These are phyloP conservation scores for Metopolophium dirhodum DNA, from an alignment of 1,140 invertebrate genomes.

Conservation along the genomic window DNA sequence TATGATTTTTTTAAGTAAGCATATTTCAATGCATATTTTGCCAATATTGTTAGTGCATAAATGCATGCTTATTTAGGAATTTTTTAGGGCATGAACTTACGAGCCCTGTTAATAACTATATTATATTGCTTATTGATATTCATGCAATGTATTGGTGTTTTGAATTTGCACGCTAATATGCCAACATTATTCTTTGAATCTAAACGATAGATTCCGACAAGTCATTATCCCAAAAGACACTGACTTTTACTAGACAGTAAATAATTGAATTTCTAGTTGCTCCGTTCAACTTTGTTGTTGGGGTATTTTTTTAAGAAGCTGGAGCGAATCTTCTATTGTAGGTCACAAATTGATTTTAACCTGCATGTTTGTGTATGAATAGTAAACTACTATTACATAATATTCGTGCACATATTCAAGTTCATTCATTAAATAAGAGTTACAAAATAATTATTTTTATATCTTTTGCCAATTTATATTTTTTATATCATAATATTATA, in stretches of 20 bases:
- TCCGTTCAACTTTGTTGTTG: neutral
- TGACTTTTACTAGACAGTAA: neutral
- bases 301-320: neutral
- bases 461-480: neutral
- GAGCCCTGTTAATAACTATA: too few species aligned
- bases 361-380: neutral
- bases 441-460: neutral
- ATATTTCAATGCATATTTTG: too few species aligned
- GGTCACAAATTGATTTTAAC: neutral
- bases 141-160: neutral
- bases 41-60: too few species aligned
- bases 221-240: fast-evolving
- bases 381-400: neutral
- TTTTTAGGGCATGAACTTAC: too few species aligned
- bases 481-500: too few species aligned
- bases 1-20: too few species aligned
- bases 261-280: neutral
- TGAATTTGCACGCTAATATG: neutral
- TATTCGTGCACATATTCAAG: neutral
- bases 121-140: neutral
- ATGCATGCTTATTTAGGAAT: too few species aligned
- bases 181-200: neutral
- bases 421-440: neutral
- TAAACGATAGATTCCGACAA: neutral
- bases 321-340: neutral